Percentiles rank a stretch among this genome's conserved stretches.
phyloP scores from a whole-genome alignment of 2,113 vertebrate species.

The Sinocyclocheilus anophthalmus region DNA sequence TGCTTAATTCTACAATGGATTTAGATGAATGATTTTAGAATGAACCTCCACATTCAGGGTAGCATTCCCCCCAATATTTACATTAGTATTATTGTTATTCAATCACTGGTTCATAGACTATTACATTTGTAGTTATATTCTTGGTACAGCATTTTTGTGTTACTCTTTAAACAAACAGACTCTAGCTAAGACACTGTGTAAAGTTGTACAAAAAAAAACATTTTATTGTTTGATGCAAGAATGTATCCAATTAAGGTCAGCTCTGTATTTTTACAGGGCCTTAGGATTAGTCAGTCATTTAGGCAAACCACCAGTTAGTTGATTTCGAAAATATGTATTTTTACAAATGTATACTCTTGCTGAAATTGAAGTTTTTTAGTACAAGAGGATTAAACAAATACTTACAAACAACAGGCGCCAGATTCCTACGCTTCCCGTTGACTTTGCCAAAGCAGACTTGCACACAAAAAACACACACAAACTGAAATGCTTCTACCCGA shows the following conservation, averaged over 20 bases:
- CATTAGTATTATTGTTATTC: not conserved
- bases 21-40: not conserved
- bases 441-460: not conserved
- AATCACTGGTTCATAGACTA: not conserved
- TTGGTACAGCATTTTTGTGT: not conserved
- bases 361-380: not conserved
- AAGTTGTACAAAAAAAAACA: not conserved
- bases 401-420: not conserved
- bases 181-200: not conserved
- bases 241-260: not conserved
- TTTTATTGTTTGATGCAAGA: not conserved
- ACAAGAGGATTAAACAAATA: not conserved
- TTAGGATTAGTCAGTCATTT: not conserved
- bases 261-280: not conserved
- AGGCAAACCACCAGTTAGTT: not conserved
- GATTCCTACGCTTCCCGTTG: conserved; percentile 9
- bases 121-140: not conserved
- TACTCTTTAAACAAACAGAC: not conserved
- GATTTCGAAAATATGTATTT: not conserved
- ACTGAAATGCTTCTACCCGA: not conserved
- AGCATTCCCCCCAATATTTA: not conserved
- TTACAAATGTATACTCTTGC: not conserved
- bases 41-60: not conserved
- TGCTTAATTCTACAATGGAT: not conserved
- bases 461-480: not conserved